A percentile compares a stretch with the other conserved stretches of the same genome.
Conservation (phyloP, 2,888 invertebrate genomes). For the Alviniconcha strummeri region DNA sequence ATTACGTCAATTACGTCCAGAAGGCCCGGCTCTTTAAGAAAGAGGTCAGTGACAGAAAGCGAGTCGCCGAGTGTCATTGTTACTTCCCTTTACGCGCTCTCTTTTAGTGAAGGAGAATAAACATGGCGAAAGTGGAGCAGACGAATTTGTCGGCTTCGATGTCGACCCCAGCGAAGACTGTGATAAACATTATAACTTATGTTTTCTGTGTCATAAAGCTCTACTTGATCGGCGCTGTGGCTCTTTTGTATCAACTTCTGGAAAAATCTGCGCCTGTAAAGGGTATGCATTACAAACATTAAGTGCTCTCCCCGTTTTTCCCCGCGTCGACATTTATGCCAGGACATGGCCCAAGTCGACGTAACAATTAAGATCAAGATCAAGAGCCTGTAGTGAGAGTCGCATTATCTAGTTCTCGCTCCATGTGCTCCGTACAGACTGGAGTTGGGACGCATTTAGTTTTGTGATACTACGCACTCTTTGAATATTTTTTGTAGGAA, state of each 20-base stretch:
- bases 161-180: no score
- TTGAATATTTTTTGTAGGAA: no score
- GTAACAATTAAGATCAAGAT: background rate
- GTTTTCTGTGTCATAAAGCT: conserved; percentile 20
- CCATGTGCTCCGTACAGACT: background rate
- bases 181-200: background rate
- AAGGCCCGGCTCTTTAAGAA: no score
- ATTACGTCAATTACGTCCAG: no score
- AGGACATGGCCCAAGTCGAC: no score
- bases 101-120: background rate
- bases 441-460: background rate
- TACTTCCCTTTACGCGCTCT: background rate
- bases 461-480: background rate
- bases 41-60: background rate
- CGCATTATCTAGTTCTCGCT: background rate
- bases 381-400: background rate
- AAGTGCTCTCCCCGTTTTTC: no score
- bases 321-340: no score
- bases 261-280: conserved; percentile 7
- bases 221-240: conserved; percentile 5
- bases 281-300: background rate
- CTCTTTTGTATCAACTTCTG: conserved; percentile 10
- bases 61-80: background rate
- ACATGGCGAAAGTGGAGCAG: background rate
- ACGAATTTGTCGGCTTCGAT: background rate